Base-by-base conservation (phyloP, 2,797 vertebrate genomes). In the Dipus sagitta region DNA sequence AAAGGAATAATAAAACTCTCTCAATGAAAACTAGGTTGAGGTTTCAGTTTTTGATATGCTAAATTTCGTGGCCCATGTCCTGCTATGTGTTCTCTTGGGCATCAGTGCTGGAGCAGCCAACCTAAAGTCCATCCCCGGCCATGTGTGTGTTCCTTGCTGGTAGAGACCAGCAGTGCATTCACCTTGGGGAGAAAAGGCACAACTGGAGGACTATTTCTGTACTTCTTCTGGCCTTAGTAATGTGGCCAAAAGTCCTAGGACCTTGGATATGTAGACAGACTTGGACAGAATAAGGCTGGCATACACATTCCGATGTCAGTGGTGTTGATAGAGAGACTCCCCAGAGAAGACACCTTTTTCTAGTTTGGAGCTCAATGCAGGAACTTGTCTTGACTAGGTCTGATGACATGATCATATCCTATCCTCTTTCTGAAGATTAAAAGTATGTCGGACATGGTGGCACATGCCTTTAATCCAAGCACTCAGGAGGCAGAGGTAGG, bases 251-350 rank as follows among this genome's bases (percentile, higher is more conserved):
- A n/a, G 0, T 52, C 88, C 17, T 34, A 23, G 12, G 52, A 65
- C 60, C 8, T n/a, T 30, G 0, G 17, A 23, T 64, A 86, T 34
- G 18, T 1, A 89, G 8, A 91, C 28, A 32, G 1, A 3, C 67
- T 58, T 20, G 64, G 6, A 90, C 42, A 2, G 2, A n/a, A 70
- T 8, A 9, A 3, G 64, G 12, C 13, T 64, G 11, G 0, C 28
- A 65, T 30, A 13, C 20, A 78, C 2, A 58, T 14, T 10, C 30
- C 13, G 3, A 28, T 42, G 14, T 17, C 9, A 28, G 3, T 28
- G 0, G 0, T 58, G 1, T 9, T 74, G 38, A 11, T 76, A 2
- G 2, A 72, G 2, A 1, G 52, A 18, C 81, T 6, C 7, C 26
- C 88, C n/a, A 52, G 6, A 71, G 3, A 60, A 1, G 20, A 58